Evolutionary conservation across 2,888 invertebrate genomes (phyloP).

Genomic region (Ophion ventricosus): DNA sequence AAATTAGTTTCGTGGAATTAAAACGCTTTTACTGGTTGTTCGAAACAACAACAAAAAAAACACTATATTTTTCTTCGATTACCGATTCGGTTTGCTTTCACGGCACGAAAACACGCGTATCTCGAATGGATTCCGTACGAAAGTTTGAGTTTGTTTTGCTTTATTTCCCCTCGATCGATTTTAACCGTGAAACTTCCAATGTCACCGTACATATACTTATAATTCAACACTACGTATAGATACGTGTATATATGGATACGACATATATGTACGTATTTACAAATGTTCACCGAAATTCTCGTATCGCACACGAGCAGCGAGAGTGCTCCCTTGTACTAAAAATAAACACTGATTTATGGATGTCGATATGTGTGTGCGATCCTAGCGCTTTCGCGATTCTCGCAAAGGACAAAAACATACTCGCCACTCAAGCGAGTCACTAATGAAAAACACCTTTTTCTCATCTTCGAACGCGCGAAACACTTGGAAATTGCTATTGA

Average conservation of each 20-base stretch:
- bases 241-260: background rate
- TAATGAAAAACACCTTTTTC: conserved; percentile 13
- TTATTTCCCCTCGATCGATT: conserved; percentile 21
- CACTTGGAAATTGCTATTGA: background rate
- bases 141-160: background rate
- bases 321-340: conserved; percentile 70
- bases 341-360: conserved; percentile 76
- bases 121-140: background rate
- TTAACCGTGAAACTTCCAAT: conserved; percentile 32
- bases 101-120: conserved; percentile 21
- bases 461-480: background rate
- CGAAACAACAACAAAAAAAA: conserved; percentile 12
- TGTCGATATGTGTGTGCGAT: conserved; percentile 63
- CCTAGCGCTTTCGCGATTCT: conserved; percentile 69
- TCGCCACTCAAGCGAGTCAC: conserved; percentile 71
- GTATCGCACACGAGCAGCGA: conserved; percentile 20
- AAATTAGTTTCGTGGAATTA: conserved; percentile 8
- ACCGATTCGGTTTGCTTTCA: conserved; percentile 6
- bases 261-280: conserved; percentile 30
- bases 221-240: conserved; percentile 14
- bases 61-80: conserved; percentile 19
- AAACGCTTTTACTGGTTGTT: background rate
- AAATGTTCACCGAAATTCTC: conserved; percentile 46
- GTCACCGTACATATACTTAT: conserved; percentile 5
- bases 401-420: conserved; percentile 76